phyloP scores from a whole-genome alignment of 2,113 vertebrate genomes.

The Lipophrys pholis region DNA sequence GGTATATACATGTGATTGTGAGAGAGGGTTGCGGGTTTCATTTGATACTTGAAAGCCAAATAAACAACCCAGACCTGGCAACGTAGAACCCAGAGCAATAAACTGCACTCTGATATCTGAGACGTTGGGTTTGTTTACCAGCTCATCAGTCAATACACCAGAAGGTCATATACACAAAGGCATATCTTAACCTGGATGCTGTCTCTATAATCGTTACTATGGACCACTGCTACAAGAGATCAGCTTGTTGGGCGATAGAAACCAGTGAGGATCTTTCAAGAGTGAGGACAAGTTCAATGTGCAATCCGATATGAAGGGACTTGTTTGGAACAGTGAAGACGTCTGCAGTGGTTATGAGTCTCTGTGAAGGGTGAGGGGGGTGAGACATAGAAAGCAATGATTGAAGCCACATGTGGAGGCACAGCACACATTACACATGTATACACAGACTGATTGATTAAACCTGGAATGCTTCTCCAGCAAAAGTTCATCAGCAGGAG shows the following conservation, averaged over 20 bases:
- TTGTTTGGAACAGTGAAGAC: slow-evolving; percentile 60
- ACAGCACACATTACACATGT: slow-evolving; percentile 14
- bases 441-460: slow-evolving; percentile 62
- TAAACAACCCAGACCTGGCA: slow-evolving; percentile 64
- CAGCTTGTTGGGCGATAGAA: not conserved
- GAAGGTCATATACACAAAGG: slow-evolving; percentile 7
- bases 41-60: slow-evolving; percentile 77
- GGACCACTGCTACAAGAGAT: not conserved
- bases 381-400: slow-evolving; percentile 58
- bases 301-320: slow-evolving; percentile 23
- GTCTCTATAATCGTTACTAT: not conserved
- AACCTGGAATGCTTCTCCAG: slow-evolving; percentile 36
- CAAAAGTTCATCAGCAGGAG: slow-evolving; percentile 38
- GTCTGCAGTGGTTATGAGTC: slow-evolving; percentile 53
- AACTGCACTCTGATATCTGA: slow-evolving; percentile 66
- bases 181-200: slow-evolving; percentile 7
- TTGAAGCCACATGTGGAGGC: slow-evolving; percentile 76
- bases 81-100: slow-evolving; percentile 63
- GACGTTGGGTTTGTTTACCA: slow-evolving; percentile 59
- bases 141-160: slow-evolving; percentile 66
- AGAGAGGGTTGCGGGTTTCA: slow-evolving; percentile 60
- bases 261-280: not conserved
- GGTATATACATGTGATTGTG: slow-evolving; percentile 21
- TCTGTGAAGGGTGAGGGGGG: slow-evolving; percentile 61
- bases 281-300: not conserved